These are phyloP conservation scores for Crenichthys baileyi DNA, from an alignment of 2,797 vertebrate genomes.

Conservation along the genomic window DNA sequence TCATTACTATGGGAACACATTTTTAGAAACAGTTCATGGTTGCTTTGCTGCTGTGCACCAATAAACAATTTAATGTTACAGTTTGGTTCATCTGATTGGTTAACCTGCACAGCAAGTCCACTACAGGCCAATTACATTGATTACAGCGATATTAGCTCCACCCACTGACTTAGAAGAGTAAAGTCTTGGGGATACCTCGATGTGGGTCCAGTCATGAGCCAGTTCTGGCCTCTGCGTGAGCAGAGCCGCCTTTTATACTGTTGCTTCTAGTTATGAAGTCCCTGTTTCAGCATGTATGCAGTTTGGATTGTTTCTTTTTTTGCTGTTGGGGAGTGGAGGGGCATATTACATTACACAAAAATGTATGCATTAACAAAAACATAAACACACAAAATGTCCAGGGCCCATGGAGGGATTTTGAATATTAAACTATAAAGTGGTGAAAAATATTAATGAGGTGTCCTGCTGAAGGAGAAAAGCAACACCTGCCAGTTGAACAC, in stretches of 20 bases:
- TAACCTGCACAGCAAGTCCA: background rate
- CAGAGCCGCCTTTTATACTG: background rate
- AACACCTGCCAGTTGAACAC: conserved; percentile 52
- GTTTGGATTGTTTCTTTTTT: no score
- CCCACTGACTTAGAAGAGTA: background rate
- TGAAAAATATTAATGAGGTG: conserved; percentile 33
- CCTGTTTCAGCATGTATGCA: background rate
- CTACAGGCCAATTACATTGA: background rate
- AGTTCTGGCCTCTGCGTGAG: background rate
- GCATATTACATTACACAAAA: no score
- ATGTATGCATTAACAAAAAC: no score
- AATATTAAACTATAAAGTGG: background rate
- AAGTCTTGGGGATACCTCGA: no score
- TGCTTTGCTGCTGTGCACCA: background rate
- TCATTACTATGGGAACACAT: background rate
- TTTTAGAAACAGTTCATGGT: background rate
- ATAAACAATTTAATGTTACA: background rate
- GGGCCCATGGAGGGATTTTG: background rate
- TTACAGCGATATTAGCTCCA: background rate
- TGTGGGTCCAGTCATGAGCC: no score
- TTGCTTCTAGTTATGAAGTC: background rate
- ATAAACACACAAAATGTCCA: no score
- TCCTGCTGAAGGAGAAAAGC: conserved; percentile 42
- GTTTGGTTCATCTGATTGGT: background rate
- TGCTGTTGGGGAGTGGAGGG: no score